These are phyloP conservation scores for Limnephilus marmoratus DNA, from an alignment of 2,888 invertebrate genomes.

Conservation along the genomic window DNA sequence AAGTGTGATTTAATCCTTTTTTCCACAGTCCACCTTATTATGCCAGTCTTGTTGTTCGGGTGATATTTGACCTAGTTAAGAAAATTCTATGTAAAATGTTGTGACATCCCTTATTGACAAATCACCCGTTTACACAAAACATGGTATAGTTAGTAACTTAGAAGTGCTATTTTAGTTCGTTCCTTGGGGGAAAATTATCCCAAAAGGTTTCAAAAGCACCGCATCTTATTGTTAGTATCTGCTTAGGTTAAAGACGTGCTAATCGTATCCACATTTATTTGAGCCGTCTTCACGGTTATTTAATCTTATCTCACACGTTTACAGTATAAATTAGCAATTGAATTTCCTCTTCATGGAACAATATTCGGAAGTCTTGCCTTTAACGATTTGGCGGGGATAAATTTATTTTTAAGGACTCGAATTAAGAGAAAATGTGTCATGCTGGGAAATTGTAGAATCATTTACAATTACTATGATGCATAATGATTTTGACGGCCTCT, in stretches of 20 bases:
- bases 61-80: background rate
- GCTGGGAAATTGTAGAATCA: background rate
- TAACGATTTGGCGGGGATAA: background rate
- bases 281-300: background rate
- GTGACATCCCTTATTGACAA: background rate
- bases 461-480: background rate
- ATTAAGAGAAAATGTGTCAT: background rate
- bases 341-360: constrained; percentile 13
- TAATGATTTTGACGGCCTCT: too few relatives aligned
- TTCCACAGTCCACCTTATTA: background rate
- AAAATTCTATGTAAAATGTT: background rate
- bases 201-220: too few relatives aligned
- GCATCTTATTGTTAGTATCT: too few relatives aligned
- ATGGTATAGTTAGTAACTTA: too few relatives aligned
- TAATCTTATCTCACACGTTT: background rate
- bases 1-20: background rate
- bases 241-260: background rate
- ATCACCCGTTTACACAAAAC: background rate
- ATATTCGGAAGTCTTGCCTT: background rate
- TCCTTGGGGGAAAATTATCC: too few relatives aligned
- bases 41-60: background rate
- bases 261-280: background rate
- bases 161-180: too few relatives aligned
- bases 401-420: background rate
- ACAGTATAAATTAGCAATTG: constrained; percentile 21